Base-by-base conservation (phyloP, 2,888 invertebrate species). In the Epicampocera succincta region DNA sequence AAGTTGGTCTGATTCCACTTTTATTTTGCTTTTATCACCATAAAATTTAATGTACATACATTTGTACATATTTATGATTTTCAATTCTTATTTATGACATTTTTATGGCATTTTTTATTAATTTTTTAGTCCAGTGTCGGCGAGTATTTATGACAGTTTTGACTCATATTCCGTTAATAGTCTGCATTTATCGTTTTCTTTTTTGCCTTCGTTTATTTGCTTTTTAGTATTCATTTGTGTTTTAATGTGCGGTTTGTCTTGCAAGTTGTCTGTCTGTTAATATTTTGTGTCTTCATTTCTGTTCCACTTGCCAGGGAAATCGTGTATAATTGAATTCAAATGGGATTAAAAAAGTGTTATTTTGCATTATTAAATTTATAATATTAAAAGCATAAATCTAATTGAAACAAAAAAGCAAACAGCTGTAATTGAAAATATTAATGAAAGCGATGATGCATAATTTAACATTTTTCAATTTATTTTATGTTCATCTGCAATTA, bases 71-170 rank as follows among this genome's bases (percentile, higher is more conserved):
- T 81, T 81, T 81, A 81, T 63, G 73, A 73, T 56, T 73, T 73
- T 63, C 63, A 68, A 77, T 73, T 81, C 69, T 58, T 73, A 73
- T 77, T 81, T 73, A 81, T 81, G 68, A 44, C 61, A 29, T 4
- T 19, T 19, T 12, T 68, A 54, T 42, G 61, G 33, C 50, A 13
- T 4, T 38, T 58, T 56, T 68, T 75, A 68, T 75, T 50, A 44
- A 52, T 68, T 44, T 60, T 58, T 52, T 68, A 44, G 48, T 19
- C 12, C 12, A 9, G 48, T 33, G 44, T 11, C 19, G 15, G 13
- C 25, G 40, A 42, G 52, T 44, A 44, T 73, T 48, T 69, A 76
- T 61, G 60, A 33, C 44, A 69, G 52, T 61, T 76, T 68, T 54
- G 38, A 12, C 46, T 61, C 69, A 46, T 1, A 61, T 46, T 50